Evolutionary conservation across 2,797 vertebrate species (phyloP).

Genomic region (Melanitta fusca): DNA sequence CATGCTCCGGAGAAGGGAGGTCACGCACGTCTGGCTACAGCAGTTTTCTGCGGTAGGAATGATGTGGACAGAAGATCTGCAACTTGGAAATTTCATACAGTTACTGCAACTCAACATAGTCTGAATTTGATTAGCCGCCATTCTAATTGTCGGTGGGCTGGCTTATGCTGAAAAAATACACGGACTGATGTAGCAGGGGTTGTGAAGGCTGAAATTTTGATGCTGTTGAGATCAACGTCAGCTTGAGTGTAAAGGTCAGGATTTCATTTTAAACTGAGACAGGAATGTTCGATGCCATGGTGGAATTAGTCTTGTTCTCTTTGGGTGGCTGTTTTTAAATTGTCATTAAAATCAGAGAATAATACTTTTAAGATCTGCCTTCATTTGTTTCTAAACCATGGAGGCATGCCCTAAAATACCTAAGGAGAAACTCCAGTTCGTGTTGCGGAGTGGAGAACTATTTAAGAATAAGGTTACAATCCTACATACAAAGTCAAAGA

Average conservation of each 20-base stretch:
- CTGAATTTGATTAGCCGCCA: neutral
- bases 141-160: neutral
- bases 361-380: neutral
- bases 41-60: too few relatives aligned
- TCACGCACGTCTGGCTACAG: neutral
- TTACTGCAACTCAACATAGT: neutral
- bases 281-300: neutral
- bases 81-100: neutral
- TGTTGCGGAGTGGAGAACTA: neutral
- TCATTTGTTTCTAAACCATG: neutral
- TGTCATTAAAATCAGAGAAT: neutral
- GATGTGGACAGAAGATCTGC: neutral
- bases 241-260: neutral
- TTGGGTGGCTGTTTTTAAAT: neutral
- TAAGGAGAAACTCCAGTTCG: neutral
- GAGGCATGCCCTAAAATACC: neutral
- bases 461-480: neutral
- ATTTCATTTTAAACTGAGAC: neutral
- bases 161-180: neutral
- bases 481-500: neutral
- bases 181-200: neutral
- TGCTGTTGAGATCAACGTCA: rapidly evolving
- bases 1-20: neutral
- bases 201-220: neutral
- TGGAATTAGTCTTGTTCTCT: neutral